Base-by-base conservation (phyloP, 2,113 vertebrate genomes). In the Aleadryas rufinucha region DNA sequence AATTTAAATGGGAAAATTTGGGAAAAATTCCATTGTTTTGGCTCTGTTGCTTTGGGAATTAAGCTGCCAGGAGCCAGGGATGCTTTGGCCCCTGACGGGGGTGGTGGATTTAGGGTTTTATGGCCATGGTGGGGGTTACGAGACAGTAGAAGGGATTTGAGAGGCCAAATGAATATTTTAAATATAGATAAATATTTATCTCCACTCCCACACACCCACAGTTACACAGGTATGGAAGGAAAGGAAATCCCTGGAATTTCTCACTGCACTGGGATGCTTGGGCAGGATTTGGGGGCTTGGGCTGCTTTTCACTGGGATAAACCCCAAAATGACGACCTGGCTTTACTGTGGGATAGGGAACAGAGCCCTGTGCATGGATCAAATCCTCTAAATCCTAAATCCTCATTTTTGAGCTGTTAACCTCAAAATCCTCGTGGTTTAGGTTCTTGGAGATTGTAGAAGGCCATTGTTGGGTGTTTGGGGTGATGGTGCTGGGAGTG, bases 301-400 rank as follows among this genome's bases (percentile, higher is more conserved):
- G 50, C 30, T 54, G 1, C 2, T 1, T 13, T 69, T 45, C 20
- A 18, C 41, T 26, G 20, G 35, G 49, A 13, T n/a, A 20, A 0
- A 21, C 44, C 52, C 88, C 60, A 9, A 60, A 71, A 44, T 2
- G 0, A 31, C 0, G 0, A 37, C 44, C 41, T 49, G 53, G 7
- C 39, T 78, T 79, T 24, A 4, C 37, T 41, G 4, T 1, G 3
- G 30, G 35, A 10, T 2, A 22, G 33, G 37, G 45, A 57, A 13
- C n/a, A 64, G 84, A 80, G 20, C 13, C 22, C 39, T 1, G 4
- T 1, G 2, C 20, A 1, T 1, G 24, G 59, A 12, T 50, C 77
- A 39, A 44, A 33, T 20, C 57, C n/a, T 59, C 57, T 12, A 7
- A 37, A 59, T 11, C 57, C 45, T 24, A 66, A 88, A 41, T 28